Evolutionary conservation across 2,797 vertebrate species (phyloP).

Genomic region (Triplophysa bombifrons): DNA sequence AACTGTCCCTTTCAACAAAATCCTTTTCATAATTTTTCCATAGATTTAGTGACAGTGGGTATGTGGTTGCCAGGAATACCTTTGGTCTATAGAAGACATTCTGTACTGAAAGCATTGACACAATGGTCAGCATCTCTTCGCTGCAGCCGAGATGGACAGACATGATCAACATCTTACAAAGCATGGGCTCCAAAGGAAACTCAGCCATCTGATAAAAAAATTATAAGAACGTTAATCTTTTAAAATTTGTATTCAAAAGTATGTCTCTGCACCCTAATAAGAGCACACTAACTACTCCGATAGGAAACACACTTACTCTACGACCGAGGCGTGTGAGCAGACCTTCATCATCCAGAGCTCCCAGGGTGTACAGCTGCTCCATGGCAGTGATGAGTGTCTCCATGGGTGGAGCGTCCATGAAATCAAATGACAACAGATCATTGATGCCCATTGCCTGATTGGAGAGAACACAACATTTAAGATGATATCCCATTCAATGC

Average conservation of each 20-base stretch:
- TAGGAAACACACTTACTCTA: constrained; percentile 79
- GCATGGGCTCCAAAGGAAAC: constrained; percentile 97
- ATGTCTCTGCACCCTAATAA: background rate
- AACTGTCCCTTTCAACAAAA: background rate
- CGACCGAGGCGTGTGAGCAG: constrained; percentile 93
- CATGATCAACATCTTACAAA: constrained; percentile 99
- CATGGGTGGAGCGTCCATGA: constrained; percentile 99
- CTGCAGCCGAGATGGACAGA: constrained; percentile 98
- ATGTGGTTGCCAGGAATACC: constrained; percentile 67
- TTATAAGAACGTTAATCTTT: background rate
- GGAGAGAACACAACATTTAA: background rate
- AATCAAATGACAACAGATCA: constrained; percentile 96
- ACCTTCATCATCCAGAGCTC: constrained; percentile 95
- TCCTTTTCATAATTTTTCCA: background rate
- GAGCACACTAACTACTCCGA: too few species aligned
- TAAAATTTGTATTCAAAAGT: background rate
- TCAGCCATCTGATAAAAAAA: constrained; percentile 89
- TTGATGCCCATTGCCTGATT: constrained; percentile 99
- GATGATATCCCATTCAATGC: background rate
- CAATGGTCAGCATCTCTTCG: constrained; percentile 97
- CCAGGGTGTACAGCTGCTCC: constrained; percentile 97
- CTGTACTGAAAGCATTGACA: constrained; percentile 98
- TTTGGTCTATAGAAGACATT: constrained; percentile 98
- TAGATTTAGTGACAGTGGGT: background rate
- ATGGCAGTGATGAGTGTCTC: constrained; percentile 98